Conservation (phyloP, 2,888 invertebrate species). For the Macrophya alboannulata region DNA sequence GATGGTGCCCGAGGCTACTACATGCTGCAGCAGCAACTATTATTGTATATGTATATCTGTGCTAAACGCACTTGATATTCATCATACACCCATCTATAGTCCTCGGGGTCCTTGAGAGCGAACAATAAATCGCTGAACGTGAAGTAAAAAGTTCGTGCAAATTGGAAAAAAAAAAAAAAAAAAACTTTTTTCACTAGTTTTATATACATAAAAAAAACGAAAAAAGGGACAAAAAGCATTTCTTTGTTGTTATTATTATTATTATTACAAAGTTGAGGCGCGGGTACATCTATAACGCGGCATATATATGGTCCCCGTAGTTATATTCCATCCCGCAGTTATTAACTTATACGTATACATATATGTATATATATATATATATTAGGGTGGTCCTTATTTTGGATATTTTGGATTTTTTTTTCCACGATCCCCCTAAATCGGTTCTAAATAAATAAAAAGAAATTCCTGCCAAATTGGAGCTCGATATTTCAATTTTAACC, state of each 20-base stretch:
- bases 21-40: not conserved
- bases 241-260: too few species aligned
- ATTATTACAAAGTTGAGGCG: not conserved
- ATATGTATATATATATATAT: too few species aligned
- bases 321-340: too few species aligned
- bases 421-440: too few species aligned
- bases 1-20: not conserved
- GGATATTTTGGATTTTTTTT: too few species aligned
- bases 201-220: not conserved
- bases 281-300: not conserved
- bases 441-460: too few species aligned
- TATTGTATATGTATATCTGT: too few species aligned
- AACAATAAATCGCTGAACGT: not conserved
- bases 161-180: too few species aligned
- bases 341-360: not conserved
- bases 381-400: too few species aligned
- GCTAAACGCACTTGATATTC: constrained; percentile 19
- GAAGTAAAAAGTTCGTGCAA: constrained; percentile 5
- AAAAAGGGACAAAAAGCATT: not conserved
- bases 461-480: too few species aligned
- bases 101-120: constrained; percentile 27
- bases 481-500: too few species aligned
- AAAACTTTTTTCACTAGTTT: not conserved
- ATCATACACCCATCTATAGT: not conserved
- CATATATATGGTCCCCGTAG: not conserved